phyloP scores from a whole-genome alignment of 2,113 vertebrate species.

The Oryzias curvinotus region DNA sequence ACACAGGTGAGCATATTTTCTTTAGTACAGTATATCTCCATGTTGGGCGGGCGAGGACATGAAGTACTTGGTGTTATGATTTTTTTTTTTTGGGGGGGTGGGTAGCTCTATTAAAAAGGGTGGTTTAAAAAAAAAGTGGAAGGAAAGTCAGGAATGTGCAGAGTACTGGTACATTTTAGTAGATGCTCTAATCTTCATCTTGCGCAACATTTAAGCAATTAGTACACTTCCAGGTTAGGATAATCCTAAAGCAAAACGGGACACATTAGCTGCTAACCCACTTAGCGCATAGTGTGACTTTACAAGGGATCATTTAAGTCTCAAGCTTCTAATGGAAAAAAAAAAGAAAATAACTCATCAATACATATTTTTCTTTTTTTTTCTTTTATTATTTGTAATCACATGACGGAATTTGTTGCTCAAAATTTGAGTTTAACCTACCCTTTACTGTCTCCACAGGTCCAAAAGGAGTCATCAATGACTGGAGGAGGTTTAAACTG shows the following conservation, averaged over 20 bases:
- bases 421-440: not conserved
- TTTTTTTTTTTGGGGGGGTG: not conserved
- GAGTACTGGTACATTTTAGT: conserved; percentile 6
- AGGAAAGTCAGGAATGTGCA: not conserved
- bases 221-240: conserved; percentile 21
- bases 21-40: not conserved
- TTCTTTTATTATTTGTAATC: rapidly evolving
- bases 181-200: conserved; percentile 60
- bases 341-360: not conserved
- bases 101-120: not conserved
- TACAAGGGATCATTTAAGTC: too few species aligned
- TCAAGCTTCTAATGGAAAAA: not conserved
- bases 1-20: conserved; percentile 83
- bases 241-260: conserved; percentile 32
- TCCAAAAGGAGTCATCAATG: conserved; percentile 96
- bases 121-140: not conserved
- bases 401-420: not conserved
- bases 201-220: conserved; percentile 38
- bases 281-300: too few species aligned
- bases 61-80: not conserved
- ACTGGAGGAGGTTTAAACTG: conserved; percentile 97
- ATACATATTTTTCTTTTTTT: too few species aligned
- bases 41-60: not conserved
- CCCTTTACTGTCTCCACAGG: conserved; percentile 69
- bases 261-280: not conserved